Evolutionary conservation across 2,113 vertebrate genomes (phyloP).

Genomic region (Ailuropoda melanoleuca): DNA sequence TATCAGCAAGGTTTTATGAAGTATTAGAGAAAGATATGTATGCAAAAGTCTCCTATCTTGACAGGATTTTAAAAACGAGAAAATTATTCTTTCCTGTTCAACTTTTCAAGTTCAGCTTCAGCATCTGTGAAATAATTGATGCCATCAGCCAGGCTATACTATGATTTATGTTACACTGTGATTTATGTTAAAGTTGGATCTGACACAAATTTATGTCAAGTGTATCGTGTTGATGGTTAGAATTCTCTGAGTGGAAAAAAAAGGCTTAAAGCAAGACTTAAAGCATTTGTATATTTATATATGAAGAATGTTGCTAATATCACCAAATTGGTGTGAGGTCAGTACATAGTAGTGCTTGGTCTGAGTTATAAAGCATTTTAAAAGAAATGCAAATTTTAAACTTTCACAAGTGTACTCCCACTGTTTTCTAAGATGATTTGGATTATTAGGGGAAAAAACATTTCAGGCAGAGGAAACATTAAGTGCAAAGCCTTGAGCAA

Average conservation of each 20-base stretch:
- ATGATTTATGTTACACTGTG: background rate
- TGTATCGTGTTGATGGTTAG: background rate
- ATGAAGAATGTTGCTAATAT: background rate
- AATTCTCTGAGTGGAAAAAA: background rate
- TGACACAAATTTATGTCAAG: background rate
- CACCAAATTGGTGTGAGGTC: background rate
- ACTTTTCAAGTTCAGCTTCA: background rate
- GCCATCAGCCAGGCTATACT: background rate
- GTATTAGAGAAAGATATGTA: background rate
- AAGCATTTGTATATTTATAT: background rate
- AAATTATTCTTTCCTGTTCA: background rate
- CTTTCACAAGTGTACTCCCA: background rate
- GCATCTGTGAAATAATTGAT: background rate
- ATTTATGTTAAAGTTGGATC: background rate
- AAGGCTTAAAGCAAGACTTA: background rate
- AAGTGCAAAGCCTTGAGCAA: background rate
- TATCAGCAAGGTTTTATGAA: background rate
- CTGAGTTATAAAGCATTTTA: background rate
- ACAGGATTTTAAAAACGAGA: background rate
- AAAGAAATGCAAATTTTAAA: background rate
- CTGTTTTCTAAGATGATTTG: background rate
- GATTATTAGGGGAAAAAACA: background rate
- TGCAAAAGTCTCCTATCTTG: background rate
- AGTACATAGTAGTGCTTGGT: background rate
- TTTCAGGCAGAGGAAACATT: background rate